phyloP scores from a whole-genome alignment of 2,113 vertebrate species.

The Phainopepla nitens region DNA sequence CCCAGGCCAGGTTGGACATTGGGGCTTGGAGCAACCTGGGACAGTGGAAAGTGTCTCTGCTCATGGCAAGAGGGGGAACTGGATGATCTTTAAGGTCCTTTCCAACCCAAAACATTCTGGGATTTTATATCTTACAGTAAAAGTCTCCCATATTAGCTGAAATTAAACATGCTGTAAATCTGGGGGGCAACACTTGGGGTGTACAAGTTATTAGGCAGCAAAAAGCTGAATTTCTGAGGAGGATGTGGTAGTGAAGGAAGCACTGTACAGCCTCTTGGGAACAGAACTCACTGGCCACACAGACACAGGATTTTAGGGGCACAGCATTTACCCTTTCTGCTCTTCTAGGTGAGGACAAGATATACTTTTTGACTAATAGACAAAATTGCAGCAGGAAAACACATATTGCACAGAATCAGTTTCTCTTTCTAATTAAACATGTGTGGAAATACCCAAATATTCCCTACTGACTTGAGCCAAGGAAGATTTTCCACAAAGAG shows the following conservation, averaged over 20 bases:
- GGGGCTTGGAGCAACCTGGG: not conserved
- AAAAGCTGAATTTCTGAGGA: not conserved
- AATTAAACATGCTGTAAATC: not conserved
- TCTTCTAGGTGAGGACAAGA: not conserved
- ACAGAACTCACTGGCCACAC: not conserved
- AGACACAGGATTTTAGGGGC: not conserved
- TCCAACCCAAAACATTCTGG: not conserved
- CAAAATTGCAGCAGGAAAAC: not conserved
- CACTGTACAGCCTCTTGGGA: not conserved
- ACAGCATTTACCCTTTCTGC: not conserved
- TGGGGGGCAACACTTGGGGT: not conserved
- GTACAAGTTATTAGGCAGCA: not conserved
- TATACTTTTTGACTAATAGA: not conserved
- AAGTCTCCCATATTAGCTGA: not conserved
- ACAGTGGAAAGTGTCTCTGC: not conserved
- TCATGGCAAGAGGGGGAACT: fast-evolving
- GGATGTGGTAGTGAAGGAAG: not conserved
- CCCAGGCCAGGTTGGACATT: not conserved
- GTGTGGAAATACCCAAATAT: not conserved
- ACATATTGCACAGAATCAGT: not conserved
- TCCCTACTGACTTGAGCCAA: not conserved
- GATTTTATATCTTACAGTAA: not conserved
- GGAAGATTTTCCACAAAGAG: not conserved
- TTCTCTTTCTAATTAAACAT: not conserved
- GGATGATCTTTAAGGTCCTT: fast-evolving